Percentiles rank a stretch among this genome's conserved stretches.
Conservation (phyloP, 2,888 invertebrate genomes). For the Lasioglossum figueresi region DNA sequence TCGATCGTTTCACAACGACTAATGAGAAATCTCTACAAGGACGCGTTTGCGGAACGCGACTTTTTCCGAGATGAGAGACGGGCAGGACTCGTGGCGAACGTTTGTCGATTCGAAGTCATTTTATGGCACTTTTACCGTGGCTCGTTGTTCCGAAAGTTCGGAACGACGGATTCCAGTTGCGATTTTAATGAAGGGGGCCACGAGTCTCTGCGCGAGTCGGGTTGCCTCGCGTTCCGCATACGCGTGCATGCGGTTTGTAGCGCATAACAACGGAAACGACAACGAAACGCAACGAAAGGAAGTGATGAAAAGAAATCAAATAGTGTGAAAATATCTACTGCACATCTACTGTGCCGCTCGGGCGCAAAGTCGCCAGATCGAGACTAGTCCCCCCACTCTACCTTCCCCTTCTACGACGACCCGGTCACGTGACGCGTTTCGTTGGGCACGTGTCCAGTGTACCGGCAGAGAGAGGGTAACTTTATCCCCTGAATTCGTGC, state of each 20-base stretch:
- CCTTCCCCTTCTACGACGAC: too few species aligned
- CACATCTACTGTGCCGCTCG: constrained; percentile 62
- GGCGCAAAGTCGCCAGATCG: constrained; percentile 28
- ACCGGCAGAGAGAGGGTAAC: too few species aligned
- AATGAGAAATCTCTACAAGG: constrained; percentile 53
- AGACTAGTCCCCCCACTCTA: too few species aligned
- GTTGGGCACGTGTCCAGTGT: too few species aligned
- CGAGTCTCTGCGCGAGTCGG: constrained; percentile 7
- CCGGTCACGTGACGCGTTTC: too few species aligned
- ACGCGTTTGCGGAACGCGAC: constrained; percentile 59
- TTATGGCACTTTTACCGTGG: constrained; percentile 55
- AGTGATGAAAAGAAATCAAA: constrained; percentile 12
- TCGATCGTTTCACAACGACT: constrained; percentile 44
- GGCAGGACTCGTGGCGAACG: not conserved
- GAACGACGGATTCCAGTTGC: not conserved
- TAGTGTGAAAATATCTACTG: constrained; percentile 53
- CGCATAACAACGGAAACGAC: constrained; percentile 48
- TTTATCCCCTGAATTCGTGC: too few species aligned
- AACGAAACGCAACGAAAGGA: constrained; percentile 64
- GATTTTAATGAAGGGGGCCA: constrained; percentile 18
- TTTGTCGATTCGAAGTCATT: constrained; percentile 34
- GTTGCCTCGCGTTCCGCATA: constrained; percentile 55
- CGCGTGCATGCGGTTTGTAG: constrained; percentile 45
- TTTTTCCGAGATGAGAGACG: not conserved
- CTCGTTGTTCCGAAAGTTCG: constrained; percentile 10